These are phyloP conservation scores for Notocelia uddmanniana DNA, from an alignment of 2,888 invertebrate species.

Conservation along the genomic window DNA sequence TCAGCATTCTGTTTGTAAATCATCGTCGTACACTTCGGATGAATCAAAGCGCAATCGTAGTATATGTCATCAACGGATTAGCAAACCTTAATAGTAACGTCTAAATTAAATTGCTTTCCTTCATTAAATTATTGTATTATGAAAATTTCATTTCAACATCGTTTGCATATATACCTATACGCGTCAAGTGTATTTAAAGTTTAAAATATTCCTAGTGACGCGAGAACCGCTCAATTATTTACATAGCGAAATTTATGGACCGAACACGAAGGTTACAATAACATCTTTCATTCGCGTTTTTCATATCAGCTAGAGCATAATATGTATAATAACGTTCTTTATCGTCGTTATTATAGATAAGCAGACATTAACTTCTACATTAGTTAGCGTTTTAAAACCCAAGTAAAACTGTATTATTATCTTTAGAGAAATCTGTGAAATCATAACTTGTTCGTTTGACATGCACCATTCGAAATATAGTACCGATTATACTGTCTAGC, in stretches of 20 bases:
- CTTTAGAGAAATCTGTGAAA: slow-evolving; percentile 11
- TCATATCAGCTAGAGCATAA: slow-evolving; percentile 15
- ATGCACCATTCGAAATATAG: slow-evolving; percentile 17
- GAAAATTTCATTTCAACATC: not conserved
- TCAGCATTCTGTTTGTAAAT: no score
- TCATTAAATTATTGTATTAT: no score
- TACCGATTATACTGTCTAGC: slow-evolving; percentile 15
- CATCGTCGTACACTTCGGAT: no score
- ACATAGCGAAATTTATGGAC: slow-evolving; percentile 39
- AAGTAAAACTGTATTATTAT: slow-evolving; percentile 16
- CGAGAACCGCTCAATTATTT: slow-evolving; percentile 5
- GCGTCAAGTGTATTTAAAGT: not conserved
- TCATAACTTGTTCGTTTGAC: slow-evolving; percentile 17
- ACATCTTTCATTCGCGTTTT: slow-evolving; percentile 32
- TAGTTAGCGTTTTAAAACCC: slow-evolving; percentile 13
- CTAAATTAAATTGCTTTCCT: no score
- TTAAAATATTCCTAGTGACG: slow-evolving; percentile 19
- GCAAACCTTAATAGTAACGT: not conserved
- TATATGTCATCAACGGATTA: not conserved
- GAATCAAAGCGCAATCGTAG: no score
- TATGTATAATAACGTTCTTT: slow-evolving; percentile 20
- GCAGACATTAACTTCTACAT: slow-evolving; percentile 23
- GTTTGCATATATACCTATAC: not conserved
- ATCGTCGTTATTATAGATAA: slow-evolving; percentile 29
- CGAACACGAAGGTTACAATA: slow-evolving; percentile 33